Percentiles rank a stretch among this genome's conserved stretches.
Conservation (phyloP, 2,888 invertebrate genomes). For the Sphinx pinastri region DNA sequence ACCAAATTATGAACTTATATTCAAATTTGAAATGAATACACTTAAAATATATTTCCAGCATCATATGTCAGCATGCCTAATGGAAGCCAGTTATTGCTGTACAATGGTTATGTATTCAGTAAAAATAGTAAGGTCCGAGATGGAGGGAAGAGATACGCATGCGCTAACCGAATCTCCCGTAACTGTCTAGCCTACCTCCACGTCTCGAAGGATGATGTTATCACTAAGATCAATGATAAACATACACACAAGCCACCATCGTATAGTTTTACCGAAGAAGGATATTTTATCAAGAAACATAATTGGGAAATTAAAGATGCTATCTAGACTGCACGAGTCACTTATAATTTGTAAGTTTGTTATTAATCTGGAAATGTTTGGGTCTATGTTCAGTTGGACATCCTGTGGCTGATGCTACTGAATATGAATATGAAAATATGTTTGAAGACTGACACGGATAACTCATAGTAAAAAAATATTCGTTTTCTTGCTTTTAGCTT, state of each 20-base stretch:
- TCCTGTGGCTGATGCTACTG: too few species aligned
- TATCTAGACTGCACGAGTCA: too few species aligned
- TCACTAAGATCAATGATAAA: conserved; percentile 18
- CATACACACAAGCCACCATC: conserved; percentile 34
- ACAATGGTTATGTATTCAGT: conserved; percentile 34
- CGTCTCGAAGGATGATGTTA: conserved; percentile 20
- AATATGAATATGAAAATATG: too few species aligned
- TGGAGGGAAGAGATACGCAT: conserved; percentile 29
- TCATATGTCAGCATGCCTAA: conserved; percentile 31
- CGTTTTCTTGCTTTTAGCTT: too few species aligned
- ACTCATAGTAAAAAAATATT: too few species aligned
- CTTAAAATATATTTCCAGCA: conserved; percentile 27
- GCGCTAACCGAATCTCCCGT: conserved; percentile 17
- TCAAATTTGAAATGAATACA: background rate
- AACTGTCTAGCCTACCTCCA: conserved; percentile 32
- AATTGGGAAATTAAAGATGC: too few species aligned
- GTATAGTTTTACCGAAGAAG: background rate
- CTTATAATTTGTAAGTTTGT: too few species aligned
- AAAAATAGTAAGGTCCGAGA: conserved; percentile 28
- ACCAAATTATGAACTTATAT: too few species aligned
- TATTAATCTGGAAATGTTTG: too few species aligned
- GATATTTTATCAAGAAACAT: background rate
- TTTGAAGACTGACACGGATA: too few species aligned
- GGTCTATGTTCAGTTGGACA: too few species aligned
- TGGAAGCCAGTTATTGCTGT: conserved; percentile 31